phyloP scores from a whole-genome alignment of 2,888 invertebrate genomes.

The Noctua comes region DNA sequence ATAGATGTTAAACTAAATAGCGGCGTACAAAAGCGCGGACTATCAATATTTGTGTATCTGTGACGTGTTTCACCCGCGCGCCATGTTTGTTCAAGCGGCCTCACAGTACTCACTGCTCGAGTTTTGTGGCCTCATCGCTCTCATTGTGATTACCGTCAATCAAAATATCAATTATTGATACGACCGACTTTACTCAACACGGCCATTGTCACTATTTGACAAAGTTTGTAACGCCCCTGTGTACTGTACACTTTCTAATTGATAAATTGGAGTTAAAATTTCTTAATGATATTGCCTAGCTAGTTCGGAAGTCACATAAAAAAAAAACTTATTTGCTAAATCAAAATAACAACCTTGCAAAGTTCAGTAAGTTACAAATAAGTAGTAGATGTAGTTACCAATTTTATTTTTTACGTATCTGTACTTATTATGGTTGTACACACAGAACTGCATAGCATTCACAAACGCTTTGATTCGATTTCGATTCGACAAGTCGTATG shows the following conservation, averaged over 20 bases:
- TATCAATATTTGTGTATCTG: constrained; percentile 77
- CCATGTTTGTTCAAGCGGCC: constrained; percentile 49
- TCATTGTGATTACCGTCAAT: constrained; percentile 46
- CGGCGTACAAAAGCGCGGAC: constrained; percentile 68
- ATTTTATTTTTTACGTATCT: too few relatives aligned
- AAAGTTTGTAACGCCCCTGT: constrained; percentile 25
- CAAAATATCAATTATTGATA: constrained; percentile 57
- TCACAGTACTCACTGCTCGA: constrained; percentile 38
- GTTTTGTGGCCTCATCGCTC: constrained; percentile 43
- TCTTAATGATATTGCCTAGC: background rate
- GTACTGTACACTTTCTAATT: constrained; percentile 7
- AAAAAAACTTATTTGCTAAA: too few relatives aligned
- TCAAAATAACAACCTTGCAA: too few relatives aligned
- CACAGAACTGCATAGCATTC: too few relatives aligned
- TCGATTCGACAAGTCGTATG: too few relatives aligned
- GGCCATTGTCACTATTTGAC: constrained; percentile 36
- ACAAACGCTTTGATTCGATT: too few relatives aligned
- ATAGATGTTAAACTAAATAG: constrained; percentile 57
- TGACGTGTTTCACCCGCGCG: constrained; percentile 73
- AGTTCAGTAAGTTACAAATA: too few relatives aligned
- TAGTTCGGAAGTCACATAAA: background rate
- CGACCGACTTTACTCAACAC: constrained; percentile 29
- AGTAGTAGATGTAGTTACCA: too few relatives aligned
- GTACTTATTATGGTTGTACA: too few relatives aligned
- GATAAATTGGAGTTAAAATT: constrained; percentile 3